phyloP scores from a whole-genome alignment of 2,113 vertebrate genomes.

The Ivindomyrus marchei region DNA sequence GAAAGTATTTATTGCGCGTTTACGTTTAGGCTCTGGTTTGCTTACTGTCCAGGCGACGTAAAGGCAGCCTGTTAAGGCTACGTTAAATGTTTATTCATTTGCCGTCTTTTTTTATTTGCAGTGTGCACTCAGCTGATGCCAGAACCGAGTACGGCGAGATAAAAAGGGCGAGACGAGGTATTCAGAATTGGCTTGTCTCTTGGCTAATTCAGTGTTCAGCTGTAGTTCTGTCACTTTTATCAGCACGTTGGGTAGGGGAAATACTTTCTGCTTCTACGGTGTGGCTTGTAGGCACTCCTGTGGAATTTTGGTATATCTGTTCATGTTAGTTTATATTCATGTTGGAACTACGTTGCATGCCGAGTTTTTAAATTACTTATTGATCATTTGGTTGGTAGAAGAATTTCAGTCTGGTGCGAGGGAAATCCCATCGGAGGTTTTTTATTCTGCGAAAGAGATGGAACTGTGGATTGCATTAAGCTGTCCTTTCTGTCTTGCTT shows the following conservation, averaged over 20 bases:
- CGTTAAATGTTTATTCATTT: neutral
- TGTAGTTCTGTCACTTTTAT: neutral
- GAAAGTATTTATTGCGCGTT: neutral
- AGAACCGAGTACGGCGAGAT: constrained; percentile 42
- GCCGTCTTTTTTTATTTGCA: constrained; percentile 31
- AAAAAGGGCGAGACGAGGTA: constrained; percentile 60
- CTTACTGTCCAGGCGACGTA: neutral
- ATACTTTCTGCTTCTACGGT: neutral
- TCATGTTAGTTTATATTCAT: neutral
- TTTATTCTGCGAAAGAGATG: neutral
- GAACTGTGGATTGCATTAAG: neutral
- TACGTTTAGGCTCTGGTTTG: neutral
- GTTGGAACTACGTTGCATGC: neutral
- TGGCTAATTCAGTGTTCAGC: neutral
- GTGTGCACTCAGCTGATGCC: constrained; percentile 53
- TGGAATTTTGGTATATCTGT: neutral
- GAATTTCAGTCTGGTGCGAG: too few relatives aligned
- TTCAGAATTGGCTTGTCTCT: neutral
- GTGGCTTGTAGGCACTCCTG: neutral
- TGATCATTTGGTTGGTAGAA: neutral
- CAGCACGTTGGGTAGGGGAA: neutral
- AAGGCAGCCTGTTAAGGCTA: neutral
- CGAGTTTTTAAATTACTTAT: neutral
- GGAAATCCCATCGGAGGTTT: neutral
- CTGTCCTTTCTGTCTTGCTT: neutral